Conservation (phyloP, 2,888 invertebrate genomes). For the Periphyllus acericola region DNA sequence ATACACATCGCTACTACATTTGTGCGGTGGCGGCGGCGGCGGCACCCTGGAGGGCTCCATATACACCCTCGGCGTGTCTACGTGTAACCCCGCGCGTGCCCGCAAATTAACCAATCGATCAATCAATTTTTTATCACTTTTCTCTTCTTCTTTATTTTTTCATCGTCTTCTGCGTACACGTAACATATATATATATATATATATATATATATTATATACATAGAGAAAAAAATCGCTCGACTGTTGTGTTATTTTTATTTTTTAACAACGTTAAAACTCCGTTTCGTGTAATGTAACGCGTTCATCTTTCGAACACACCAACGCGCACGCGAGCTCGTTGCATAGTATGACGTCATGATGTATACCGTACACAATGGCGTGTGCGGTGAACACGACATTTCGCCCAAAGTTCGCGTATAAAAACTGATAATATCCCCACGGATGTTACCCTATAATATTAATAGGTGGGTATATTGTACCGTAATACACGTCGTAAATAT, state of each 20-base stretch:
- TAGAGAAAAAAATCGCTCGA: neutral
- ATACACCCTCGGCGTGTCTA: neutral
- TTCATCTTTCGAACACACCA: neutral
- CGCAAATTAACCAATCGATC: constrained; percentile 47
- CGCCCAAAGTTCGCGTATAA: neutral
- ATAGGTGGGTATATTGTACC: neutral
- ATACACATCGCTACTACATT: neutral
- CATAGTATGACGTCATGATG: neutral
- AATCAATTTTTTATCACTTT: constrained; percentile 34
- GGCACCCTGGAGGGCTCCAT: constrained; percentile 5
- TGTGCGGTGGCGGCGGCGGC: neutral
- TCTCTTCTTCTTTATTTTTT: neutral
- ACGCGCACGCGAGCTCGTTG: neutral
- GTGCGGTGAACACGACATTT: neutral
- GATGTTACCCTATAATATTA: neutral
- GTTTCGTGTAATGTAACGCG: neutral
- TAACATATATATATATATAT: neutral
- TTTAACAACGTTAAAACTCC: constrained; percentile 21
- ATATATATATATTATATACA: neutral
- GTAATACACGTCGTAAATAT: neutral
- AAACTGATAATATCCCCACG: neutral
- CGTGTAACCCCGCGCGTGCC: neutral
- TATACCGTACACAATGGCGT: neutral
- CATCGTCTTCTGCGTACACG: neutral
- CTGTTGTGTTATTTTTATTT: neutral